Base-by-base conservation (phyloP, 2,797 vertebrate species). In the Lates japonicus region DNA sequence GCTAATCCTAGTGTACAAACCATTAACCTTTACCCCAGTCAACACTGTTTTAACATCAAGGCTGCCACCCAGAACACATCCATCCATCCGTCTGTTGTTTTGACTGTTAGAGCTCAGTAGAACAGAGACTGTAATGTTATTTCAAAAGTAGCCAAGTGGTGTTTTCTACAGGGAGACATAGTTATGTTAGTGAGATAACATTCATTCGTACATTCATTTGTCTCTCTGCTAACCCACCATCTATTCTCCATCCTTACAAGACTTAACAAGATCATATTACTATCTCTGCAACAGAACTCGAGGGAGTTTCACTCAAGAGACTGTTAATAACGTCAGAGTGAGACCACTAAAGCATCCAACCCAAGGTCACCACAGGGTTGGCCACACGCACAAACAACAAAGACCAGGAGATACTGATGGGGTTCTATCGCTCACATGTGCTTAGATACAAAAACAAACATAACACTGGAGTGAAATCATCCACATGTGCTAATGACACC, bases 381-480 rank as follows among this genome's bases (percentile, higher is more conserved):
- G 31, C 51, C 51, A 59, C 66, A 74, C 42, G 8, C 19, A 8
- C 62, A 70, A 59, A 70, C 71, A 62, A 63, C 37, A 76, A 14
- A 62, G n/a, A 54, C 17, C 11, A 60, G 13, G 41, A 51, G 52
- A 76, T 35, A 65, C 58, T 81, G 66, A 78, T 10, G 13, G 51
- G 12, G 41, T 69, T 74, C 35, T 54, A 64, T 81, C 39, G 31
- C 57, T 84, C 29, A 49, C 51, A 75, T 63, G 58, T 46, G 29
- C 68, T 31, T 61, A 74, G 76, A 84, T 29, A 78, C 63, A 70
- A 89, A 89, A 85, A 82, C 78, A 91, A 88, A 85, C 63, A 85
- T 29, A 74, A 78, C 74, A 46, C 25, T 35, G 9, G 33, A 41
- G 35, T 91, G 84, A 89, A 81, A 76, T 90, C 84, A 88, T 90